phyloP scores from a whole-genome alignment of 2,113 vertebrate species.

The Cisticola juncidis region DNA sequence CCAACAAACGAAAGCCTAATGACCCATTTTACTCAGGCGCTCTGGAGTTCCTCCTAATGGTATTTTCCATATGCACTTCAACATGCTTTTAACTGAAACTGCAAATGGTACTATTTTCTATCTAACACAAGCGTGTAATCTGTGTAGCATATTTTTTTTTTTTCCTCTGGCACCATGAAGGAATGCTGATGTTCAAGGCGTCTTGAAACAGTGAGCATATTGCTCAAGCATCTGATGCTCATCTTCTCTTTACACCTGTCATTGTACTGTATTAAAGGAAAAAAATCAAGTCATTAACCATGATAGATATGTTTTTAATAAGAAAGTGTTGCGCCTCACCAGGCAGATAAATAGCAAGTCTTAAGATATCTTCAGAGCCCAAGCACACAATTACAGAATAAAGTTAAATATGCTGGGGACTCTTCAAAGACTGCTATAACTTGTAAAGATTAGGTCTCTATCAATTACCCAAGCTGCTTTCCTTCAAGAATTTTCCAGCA shows the following conservation, averaged over 20 bases:
- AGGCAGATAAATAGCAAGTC: slow-evolving; percentile 81
- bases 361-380: slow-evolving; percentile 75
- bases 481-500: slow-evolving; percentile 26
- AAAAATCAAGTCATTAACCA: slow-evolving; percentile 85
- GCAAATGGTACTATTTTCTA: slow-evolving; percentile 85
- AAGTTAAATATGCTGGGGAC: slow-evolving; percentile 60
- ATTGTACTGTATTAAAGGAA: slow-evolving; percentile 78
- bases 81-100: slow-evolving; percentile 86
- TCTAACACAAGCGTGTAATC: slow-evolving; percentile 82
- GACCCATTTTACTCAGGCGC: slow-evolving; percentile 94
- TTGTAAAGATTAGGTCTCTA: slow-evolving; percentile 51
- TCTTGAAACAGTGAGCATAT: slow-evolving; percentile 77
- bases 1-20: slow-evolving; percentile 98
- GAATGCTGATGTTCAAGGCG: slow-evolving; percentile 73
- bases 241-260: slow-evolving; percentile 80
- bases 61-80: slow-evolving; percentile 91
- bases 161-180: slow-evolving; percentile 62
- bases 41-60: slow-evolving; percentile 89
- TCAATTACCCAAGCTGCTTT: slow-evolving; percentile 33
- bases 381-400: slow-evolving; percentile 66
- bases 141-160: slow-evolving; percentile 64
- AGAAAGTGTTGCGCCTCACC: slow-evolving; percentile 81
- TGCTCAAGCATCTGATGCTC: slow-evolving; percentile 78
- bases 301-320: slow-evolving; percentile 89
- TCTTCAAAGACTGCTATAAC: slow-evolving; percentile 67